Percentiles rank a stretch among this genome's conserved stretches.
Conservation (phyloP, 2,113 vertebrate genomes). For the Festucalex cinctus region DNA sequence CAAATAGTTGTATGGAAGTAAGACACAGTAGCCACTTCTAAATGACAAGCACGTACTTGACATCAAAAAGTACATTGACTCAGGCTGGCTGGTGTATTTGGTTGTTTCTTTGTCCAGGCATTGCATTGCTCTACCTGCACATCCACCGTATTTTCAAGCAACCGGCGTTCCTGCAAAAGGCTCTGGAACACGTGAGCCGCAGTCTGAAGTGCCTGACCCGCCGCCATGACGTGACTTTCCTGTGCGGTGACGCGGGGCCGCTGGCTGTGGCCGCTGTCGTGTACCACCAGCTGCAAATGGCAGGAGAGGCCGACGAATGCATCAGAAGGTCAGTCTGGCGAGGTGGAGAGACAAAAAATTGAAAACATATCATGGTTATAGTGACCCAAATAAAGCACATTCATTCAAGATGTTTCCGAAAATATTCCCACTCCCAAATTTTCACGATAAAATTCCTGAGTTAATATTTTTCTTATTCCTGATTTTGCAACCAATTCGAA, state of each 20-base stretch:
- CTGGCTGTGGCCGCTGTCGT: slow-evolving; percentile 85
- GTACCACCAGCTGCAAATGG: slow-evolving; percentile 78
- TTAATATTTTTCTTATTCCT: no score
- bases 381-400: not conserved
- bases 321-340: slow-evolving; percentile 76
- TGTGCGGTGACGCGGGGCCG: slow-evolving; percentile 89
- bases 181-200: slow-evolving; percentile 77
- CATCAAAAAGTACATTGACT: not conserved
- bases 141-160: slow-evolving; percentile 83
- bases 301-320: slow-evolving; percentile 83
- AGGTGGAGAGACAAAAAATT: not conserved
- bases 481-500: no score
- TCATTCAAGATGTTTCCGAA: not conserved
- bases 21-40: no score
- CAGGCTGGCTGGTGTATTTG: not conserved
- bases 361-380: not conserved
- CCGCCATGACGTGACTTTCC: slow-evolving; percentile 86
- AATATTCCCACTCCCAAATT: no score
- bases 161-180: slow-evolving; percentile 77
- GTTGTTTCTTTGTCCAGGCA: slow-evolving; percentile 70
- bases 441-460: no score
- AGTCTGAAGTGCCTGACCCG: slow-evolving; percentile 81
- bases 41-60: not conserved
- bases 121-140: slow-evolving; percentile 90
- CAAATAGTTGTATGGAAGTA: no score